Evolutionary conservation across 2,113 vertebrate species (phyloP), one percentile per base, ranked within the genome.

Genomic region (Meriones unguiculatus): DNA sequence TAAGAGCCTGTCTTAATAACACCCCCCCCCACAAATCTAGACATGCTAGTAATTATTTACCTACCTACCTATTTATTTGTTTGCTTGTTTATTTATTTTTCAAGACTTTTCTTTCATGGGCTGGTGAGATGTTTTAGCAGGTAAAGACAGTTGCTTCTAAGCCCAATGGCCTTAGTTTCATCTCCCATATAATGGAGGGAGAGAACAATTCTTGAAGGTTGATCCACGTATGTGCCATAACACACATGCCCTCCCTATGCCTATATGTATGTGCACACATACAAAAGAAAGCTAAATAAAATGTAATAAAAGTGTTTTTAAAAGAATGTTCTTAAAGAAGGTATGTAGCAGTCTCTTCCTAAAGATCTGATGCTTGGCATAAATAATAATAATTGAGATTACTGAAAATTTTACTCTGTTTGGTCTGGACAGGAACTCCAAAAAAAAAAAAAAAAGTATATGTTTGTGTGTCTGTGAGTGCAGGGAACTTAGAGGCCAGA

Each of bases 271-370:
- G 25, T 18, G 59, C 15, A 17, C 25, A 20, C 25, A 67, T 4
- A 62, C 35, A 41, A 62, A 30, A 46, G 46, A 64, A 30, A 62
- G 62, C n/a, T 13, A 59, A n/a, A 81, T 54, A 80, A 35, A 62
- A 46, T 85, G 15, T 85, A 46, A 18, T 65, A 65, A 65, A 64
- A 46, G 38, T 28, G 22, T 30, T 35, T 54, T 35, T 32, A 80
- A 80, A 73, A 86, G 59, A 52, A 35, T 91, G 91, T 91, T 93
- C 17, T 95, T 89, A 18, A 69, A 91, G 69, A 82, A 95, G 91
- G 64, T 65, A 67, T 17, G 22, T 73, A 78, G 15, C 7, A n/a
- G 5, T 92, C 7, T 87, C 17, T 91, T 91, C 24, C 59, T 76
- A 70, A 86, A 90, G 57, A 20, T 90, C 59, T 76, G 28, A 10